Conservation (phyloP, 2,888 invertebrate species). For the Lasioglossum vierecki region DNA sequence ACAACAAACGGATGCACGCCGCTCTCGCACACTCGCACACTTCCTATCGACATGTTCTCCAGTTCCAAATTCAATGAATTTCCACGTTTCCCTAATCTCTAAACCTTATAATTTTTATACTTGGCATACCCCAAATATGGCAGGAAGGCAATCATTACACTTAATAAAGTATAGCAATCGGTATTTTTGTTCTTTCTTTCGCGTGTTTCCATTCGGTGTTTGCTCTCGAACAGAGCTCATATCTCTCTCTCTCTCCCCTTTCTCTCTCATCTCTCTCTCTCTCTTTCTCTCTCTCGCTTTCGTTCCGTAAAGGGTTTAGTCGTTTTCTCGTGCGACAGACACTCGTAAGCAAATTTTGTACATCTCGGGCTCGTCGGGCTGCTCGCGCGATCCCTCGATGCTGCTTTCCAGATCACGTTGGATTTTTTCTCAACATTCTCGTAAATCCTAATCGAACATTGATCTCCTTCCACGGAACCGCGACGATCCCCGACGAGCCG, state of each 20-base stretch:
- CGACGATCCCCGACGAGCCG: conserved; percentile 21
- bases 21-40: conserved; percentile 51
- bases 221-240: conserved; percentile 53
- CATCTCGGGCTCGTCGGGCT: conserved; percentile 57
- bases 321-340: conserved; percentile 59
- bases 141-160: conserved; percentile 88
- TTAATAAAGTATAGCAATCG: conserved; percentile 85
- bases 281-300: conserved; percentile 21
- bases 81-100: conserved; percentile 77
- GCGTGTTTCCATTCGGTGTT: conserved; percentile 60
- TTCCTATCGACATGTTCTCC: conserved; percentile 60
- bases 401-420: too few species aligned
- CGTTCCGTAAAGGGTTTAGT: conserved; percentile 40
- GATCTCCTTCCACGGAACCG: not conserved
- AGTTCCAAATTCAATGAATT: conserved; percentile 69
- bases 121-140: conserved; percentile 87
- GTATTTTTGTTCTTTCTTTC: conserved; percentile 55
- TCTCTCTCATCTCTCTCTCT: conserved; percentile 13
- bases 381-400: not conserved
- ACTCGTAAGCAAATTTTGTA: conserved; percentile 75
- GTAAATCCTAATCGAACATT: not conserved
- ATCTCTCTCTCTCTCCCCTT: not conserved
- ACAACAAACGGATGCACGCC: conserved; percentile 17
- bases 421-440: not conserved
- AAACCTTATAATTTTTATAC: conserved; percentile 85